Evolutionary conservation across 2,888 invertebrate genomes (phyloP).

Genomic region (Drosophila sordidula): DNA sequence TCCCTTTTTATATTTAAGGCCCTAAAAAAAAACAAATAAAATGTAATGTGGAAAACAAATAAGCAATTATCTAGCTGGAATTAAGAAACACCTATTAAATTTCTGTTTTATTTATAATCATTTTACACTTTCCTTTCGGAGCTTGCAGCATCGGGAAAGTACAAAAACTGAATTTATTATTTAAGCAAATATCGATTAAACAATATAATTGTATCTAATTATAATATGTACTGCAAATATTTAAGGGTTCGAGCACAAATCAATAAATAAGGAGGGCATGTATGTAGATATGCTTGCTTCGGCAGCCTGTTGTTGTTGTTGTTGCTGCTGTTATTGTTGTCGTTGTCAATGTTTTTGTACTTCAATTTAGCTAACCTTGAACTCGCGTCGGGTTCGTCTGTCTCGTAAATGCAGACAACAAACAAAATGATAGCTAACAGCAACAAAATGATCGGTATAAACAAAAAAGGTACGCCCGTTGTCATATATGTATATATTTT

Average conservation of each 20-base stretch:
- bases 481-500: not conserved
- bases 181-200: not conserved
- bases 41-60: no score
- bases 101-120: no score
- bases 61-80: no score
- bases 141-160: no score
- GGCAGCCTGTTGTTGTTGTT: slow-evolving; percentile 11
- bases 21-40: no score
- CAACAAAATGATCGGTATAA: slow-evolving; percentile 8
- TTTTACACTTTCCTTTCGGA: no score
- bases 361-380: slow-evolving; percentile 23
- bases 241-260: not conserved
- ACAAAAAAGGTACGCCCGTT: slow-evolving; percentile 5
- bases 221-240: not conserved
- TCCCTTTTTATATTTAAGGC: no score
- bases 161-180: no score
- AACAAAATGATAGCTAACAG: slow-evolving; percentile 18
- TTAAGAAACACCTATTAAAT: no score
- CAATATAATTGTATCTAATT: not conserved
- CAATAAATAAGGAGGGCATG: not conserved
- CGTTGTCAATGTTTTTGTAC: not conserved
- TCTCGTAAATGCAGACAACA: slow-evolving; percentile 13
- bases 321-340: slow-evolving; percentile 10
- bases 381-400: slow-evolving; percentile 16
- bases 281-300: not conserved